Conservation (phyloP, 2,888 invertebrate genomes). For the Tiphia femorata region DNA sequence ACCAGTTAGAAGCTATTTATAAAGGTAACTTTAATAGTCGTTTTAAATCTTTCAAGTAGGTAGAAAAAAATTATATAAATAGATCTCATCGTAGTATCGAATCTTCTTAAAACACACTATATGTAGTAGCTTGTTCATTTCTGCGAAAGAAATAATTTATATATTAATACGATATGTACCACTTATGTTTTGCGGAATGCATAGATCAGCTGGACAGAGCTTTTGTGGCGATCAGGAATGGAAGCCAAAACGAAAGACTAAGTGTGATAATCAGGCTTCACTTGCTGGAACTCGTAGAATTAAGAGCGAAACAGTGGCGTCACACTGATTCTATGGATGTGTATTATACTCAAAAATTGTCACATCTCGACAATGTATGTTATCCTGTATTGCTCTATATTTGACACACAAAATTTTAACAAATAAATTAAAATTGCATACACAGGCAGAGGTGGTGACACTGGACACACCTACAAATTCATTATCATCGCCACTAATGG, state of each 20-base stretch:
- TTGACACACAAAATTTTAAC: background rate
- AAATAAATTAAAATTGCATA: constrained; percentile 32
- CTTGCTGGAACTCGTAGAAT: constrained; percentile 91
- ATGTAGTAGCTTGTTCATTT: no score
- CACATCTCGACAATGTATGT: constrained; percentile 66
- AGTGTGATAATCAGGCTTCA: constrained; percentile 89
- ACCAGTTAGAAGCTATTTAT: constrained; percentile 84
- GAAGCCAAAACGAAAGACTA: constrained; percentile 88
- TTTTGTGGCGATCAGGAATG: constrained; percentile 90
- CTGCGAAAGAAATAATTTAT: background rate
- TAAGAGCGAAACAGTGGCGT: constrained; percentile 93
- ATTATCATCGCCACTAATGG: constrained; percentile 52
- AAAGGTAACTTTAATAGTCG: constrained; percentile 74
- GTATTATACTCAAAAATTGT: constrained; percentile 77
- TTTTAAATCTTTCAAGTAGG: no score
- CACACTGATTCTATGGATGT: constrained; percentile 86
- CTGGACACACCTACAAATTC: constrained; percentile 59
- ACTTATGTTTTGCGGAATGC: background rate
- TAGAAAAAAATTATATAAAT: no score
- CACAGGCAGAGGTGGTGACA: constrained; percentile 34
- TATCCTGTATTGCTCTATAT: background rate
- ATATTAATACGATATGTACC: background rate
- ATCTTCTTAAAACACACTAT: no score
- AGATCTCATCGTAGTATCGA: no score
- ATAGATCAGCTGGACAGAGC: constrained; percentile 83